These are phyloP conservation scores for Pelochelys cantorii DNA, from an alignment of 2,797 vertebrate species.

Conservation along the genomic window DNA sequence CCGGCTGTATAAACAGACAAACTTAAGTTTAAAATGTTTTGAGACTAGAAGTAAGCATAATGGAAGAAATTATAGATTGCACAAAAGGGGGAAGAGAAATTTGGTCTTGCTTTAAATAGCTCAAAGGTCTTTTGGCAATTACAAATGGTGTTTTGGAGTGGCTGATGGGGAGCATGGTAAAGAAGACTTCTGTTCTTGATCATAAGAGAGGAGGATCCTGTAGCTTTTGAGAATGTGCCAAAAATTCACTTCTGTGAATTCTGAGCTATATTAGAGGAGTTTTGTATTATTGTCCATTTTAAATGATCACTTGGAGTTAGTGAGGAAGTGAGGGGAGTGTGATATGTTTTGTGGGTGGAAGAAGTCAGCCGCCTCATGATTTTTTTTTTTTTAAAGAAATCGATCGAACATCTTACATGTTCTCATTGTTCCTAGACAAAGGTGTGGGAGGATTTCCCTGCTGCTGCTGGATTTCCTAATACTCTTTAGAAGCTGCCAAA, in stretches of 20 bases:
- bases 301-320: background rate
- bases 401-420: background rate
- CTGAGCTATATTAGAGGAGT: background rate
- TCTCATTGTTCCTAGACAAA: slow-evolving; percentile 1
- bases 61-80: background rate
- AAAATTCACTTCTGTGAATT: slow-evolving; percentile 16
- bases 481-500: background rate
- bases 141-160: slow-evolving; percentile 8
- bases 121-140: slow-evolving; percentile 3
- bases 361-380: background rate
- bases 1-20: background rate
- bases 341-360: background rate
- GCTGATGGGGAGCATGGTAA: background rate
- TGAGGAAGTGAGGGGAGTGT: background rate
- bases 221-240: background rate
- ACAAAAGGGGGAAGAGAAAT: slow-evolving; percentile 12
- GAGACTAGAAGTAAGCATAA: background rate
- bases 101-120: background rate
- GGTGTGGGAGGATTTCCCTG: background rate
- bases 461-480: background rate
- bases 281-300: slow-evolving; percentile 11
- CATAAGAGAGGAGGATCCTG: background rate
- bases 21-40: background rate
- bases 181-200: background rate
- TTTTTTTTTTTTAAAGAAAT: background rate